Evolutionary conservation across 2,797 vertebrate species (phyloP), one percentile per base, ranked within the genome.

Genomic region (Lophius americanus): DNA sequence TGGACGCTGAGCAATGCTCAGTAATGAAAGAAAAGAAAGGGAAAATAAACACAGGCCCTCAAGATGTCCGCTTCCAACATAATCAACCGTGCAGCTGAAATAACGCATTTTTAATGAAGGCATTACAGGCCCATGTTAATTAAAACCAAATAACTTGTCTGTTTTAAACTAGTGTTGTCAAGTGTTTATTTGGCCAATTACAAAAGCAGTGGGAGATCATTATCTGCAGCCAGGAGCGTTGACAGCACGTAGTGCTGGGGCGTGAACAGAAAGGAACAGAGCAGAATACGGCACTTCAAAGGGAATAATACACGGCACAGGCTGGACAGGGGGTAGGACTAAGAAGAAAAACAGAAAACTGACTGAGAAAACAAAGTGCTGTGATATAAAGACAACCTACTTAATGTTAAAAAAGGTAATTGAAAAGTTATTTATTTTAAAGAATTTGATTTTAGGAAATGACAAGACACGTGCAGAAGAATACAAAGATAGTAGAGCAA

Each of bases 131-230:
- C 84, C 86, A 89, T 87, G 92, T 94, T 94, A 94, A 95, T 95
- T 94, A 94, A 94, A 94, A 93, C 87, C 92, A 94, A 92, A 94
- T 93, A 92, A 90, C 90, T 91, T 90, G 89, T 87, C 91, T 89
- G 90, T 94, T 95, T 95, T 93, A 94, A 91, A 92, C 92, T 93
- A 91, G 88, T 94, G 94, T 96, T 96, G 95, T 93, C 90, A 92
- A 93, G 93, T 95, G 96, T 97, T 97, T 96, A 96, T 96, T 97
- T 96, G 94, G 93, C 95, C 96, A 97, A 98, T 98, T 98, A 98
- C 95, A 95, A 95, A 96, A 98, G 93, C 97, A 96, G 96, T 97
- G 95, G 96, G 96, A 95, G 96, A 96, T 97, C 97, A 98, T 98
- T 98, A 97, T 96, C 95, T 93, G 95, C 94, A 95, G 95, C 91